Base-by-base conservation (phyloP, 1,140 invertebrate genomes). In the Formica selysi region DNA sequence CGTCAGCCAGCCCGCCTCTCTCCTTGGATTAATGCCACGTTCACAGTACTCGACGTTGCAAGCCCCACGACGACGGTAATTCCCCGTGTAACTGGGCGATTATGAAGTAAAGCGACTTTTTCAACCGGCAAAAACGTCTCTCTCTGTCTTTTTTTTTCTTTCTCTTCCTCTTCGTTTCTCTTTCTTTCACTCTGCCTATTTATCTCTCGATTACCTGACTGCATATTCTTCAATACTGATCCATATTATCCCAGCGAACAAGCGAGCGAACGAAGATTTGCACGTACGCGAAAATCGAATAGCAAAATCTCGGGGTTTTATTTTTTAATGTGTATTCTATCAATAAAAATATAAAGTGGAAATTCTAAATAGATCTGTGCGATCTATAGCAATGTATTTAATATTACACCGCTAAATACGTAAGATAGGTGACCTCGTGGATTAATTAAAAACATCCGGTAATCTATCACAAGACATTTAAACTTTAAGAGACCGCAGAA, bases 91-190 rank as follows among this genome's bases (percentile, higher is more conserved):
- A 90, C 89, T 51, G 86, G 64, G 54, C 89, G 89, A 90, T 90
- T 90, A 90, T 90, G 89, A 90, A 87, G 88, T 73, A 90, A 90
- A 90, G 70, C 85, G 87, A 87, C 88, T 90, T 88, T 90, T 88
- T 81, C 88, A 85, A 70, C 88, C 54, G 62, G 80, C 76, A 54
- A 62, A 87, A 90, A 80, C 68, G 67, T 26, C 57, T 57, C 13
- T 36, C 0, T 22, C n/a, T 41, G 22, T 65, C 29, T 32, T 32
- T 68, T 16, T 51, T 26, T 86, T 16, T 44, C 13, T 36, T 11
- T 64, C 16, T 79, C 11, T 48, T 16, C 22, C 16, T 48, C 26
- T 16, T 19, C 76, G 0, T 54, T 38, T 38, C 38, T 51, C 4
- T 38, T 41, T 16, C 10, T 7, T 38, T 65, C 16, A 22, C 32